phyloP scores from a whole-genome alignment of 2,113 vertebrate species.

The Rhadina sibilatrix region DNA sequence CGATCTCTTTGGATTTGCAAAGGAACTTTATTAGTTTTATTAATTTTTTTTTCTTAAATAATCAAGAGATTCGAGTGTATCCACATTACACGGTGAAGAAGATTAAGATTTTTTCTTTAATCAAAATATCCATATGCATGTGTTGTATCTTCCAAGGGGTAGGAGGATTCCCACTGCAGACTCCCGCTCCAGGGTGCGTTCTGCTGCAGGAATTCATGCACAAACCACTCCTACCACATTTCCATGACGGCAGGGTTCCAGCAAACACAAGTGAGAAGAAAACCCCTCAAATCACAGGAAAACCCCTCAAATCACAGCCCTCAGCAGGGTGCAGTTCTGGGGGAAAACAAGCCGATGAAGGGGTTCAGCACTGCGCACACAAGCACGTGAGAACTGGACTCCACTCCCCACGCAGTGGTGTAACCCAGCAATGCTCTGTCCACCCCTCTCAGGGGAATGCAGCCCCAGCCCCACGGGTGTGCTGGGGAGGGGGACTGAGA shows the following conservation, averaged over 20 bases:
- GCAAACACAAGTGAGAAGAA: neutral
- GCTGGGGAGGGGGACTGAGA: fast-evolving
- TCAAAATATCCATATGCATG: constrained; percentile 72
- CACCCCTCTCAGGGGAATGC: neutral
- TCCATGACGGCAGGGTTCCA: neutral
- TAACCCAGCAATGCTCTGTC: fast-evolving
- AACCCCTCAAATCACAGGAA: neutral
- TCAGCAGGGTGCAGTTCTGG: neutral
- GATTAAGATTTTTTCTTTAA: constrained; percentile 68
- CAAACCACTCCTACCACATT: neutral
- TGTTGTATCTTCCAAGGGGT: neutral
- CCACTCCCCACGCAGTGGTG: fast-evolving
- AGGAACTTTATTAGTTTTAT: constrained; percentile 86
- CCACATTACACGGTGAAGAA: constrained; percentile 74
- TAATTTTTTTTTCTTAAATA: constrained; percentile 78
- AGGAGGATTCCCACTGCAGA: constrained; percentile 48
- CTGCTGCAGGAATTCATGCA: constrained; percentile 25
- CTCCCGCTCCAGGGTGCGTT: constrained; percentile 16
- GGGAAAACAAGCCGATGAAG: neutral
- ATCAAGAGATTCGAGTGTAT: constrained; percentile 77
- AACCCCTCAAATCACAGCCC: fast-evolving
- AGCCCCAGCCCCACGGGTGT: fast-evolving
- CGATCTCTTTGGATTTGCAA: constrained; percentile 81
- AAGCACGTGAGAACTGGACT: fast-evolving
- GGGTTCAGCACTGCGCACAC: neutral